These are phyloP conservation scores for Chromobotia macracanthus DNA, from an alignment of 2,797 vertebrate species.

Conservation along the genomic window DNA sequence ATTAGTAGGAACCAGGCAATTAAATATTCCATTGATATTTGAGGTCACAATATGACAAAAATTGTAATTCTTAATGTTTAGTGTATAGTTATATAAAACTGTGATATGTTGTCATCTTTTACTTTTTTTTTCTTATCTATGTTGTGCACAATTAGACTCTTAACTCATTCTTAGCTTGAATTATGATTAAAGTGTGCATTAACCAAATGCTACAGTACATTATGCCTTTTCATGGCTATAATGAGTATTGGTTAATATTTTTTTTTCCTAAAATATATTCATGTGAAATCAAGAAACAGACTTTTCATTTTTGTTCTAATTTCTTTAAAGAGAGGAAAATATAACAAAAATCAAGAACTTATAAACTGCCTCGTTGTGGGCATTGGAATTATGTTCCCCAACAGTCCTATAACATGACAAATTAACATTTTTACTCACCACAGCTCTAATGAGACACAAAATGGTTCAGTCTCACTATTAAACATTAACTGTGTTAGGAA, in stretches of 20 bases:
- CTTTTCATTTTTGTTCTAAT: not conserved
- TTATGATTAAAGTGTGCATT: not conserved
- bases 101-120: not conserved
- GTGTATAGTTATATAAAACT: not conserved
- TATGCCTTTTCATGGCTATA: not conserved
- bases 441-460: not conserved
- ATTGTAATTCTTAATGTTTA: no score
- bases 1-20: not conserved
- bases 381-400: not conserved
- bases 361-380: not conserved
- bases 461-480: not conserved
- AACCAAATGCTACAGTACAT: not conserved
- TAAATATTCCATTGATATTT: not conserved
- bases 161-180: not conserved
- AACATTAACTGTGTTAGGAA: not conserved
- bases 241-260: no score
- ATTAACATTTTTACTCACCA: not conserved
- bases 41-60: no score
- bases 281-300: not conserved
- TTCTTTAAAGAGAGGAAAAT: not conserved
- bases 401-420: not conserved
- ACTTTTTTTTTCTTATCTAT: not conserved
- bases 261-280: no score
- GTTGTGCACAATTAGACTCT: not conserved
- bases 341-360: not conserved